phyloP scores from a whole-genome alignment of 2,797 vertebrate species.

The Coregonus ussuriensis region DNA sequence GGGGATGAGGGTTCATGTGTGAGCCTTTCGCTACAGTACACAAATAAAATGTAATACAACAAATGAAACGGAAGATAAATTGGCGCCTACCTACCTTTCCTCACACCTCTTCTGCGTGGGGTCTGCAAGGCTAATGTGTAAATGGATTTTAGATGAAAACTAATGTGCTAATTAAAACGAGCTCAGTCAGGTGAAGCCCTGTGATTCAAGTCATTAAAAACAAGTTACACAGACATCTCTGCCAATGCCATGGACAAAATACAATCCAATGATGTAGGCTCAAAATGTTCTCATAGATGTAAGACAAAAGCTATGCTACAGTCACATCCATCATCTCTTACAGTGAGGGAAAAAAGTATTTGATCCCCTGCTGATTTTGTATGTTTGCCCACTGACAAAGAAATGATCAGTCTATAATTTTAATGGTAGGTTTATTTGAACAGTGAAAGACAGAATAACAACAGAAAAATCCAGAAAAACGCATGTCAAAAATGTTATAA shows the following conservation, averaged over 20 bases:
- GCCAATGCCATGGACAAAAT: not conserved
- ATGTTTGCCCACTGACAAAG: no score
- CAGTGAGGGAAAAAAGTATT: no score
- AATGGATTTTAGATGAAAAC: not conserved
- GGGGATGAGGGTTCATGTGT: not conserved
- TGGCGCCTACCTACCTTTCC: not conserved
- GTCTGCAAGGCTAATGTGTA: not conserved
- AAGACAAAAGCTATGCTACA: not conserved
- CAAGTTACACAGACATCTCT: not conserved
- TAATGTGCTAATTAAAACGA: not conserved
- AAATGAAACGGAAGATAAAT: not conserved
- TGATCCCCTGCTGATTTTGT: no score
- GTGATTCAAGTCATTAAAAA: conserved; percentile 1
- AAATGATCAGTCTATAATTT: no score
- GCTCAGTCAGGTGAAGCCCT: conserved; percentile 3
- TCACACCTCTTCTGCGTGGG: not conserved
- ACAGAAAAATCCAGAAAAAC: no score
- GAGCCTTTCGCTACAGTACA: not conserved
- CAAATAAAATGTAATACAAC: not conserved
- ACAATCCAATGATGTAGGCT: not conserved
- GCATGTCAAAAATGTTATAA: no score
- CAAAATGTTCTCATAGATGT: not conserved
- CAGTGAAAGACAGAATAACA: no score
- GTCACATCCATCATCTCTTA: not conserved
- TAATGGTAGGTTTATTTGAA: no score